A percentile compares a stretch with the other conserved stretches of the same genome.
phyloP scores from a whole-genome alignment of 2,113 vertebrate species.

The Trichechus manatus region DNA sequence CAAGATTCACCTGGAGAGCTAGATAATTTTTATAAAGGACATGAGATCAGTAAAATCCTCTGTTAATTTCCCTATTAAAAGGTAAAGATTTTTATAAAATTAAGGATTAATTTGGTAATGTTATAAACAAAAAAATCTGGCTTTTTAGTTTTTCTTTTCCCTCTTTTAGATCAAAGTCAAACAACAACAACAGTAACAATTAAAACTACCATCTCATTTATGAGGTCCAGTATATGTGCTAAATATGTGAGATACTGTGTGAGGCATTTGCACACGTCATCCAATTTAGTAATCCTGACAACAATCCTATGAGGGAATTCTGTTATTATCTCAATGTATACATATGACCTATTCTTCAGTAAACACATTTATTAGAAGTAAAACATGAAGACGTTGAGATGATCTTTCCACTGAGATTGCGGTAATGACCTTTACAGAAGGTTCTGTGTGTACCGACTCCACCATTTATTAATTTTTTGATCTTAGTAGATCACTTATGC shows the following conservation, averaged over 20 bases:
- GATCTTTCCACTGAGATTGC: not conserved
- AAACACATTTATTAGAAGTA: not conserved
- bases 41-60: not conserved
- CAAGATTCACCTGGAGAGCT: not conserved
- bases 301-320: not conserved
- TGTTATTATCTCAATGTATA: not conserved
- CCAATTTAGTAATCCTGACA: not conserved
- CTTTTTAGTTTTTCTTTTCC: not conserved
- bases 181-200: not conserved
- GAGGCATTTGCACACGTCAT: not conserved
- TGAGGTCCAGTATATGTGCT: too few relatives aligned
- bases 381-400: not conserved
- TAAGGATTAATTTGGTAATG: not conserved
- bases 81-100: not conserved
- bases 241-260: not conserved
- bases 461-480: not conserved
- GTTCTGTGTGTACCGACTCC: not conserved
- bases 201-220: not conserved
- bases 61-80: slow-evolving; percentile 20
- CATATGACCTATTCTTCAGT: not conserved
- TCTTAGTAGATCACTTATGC: not conserved
- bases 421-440: not conserved
- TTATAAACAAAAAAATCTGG: not conserved
- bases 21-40: slow-evolving; percentile 12
- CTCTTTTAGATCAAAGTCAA: not conserved